These are phyloP conservation scores for Chiloscyllium plagiosum DNA, from an alignment of 2,113 vertebrate species.

Conservation along the genomic window DNA sequence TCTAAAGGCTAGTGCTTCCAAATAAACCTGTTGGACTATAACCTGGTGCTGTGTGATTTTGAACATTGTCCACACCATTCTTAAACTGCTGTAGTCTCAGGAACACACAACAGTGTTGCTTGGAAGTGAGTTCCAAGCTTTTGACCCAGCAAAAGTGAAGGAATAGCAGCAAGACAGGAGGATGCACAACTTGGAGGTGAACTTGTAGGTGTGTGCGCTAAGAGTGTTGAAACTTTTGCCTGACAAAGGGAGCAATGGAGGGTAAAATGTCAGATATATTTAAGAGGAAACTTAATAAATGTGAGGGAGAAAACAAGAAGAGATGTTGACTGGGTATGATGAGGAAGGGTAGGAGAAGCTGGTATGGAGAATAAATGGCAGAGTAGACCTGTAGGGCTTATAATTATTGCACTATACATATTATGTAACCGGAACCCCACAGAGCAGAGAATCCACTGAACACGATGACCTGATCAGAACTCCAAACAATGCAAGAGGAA, in stretches of 20 bases:
- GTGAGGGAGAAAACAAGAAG: neutral
- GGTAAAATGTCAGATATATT: neutral
- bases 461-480: neutral
- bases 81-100: no score
- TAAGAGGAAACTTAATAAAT: neutral
- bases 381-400: neutral
- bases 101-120: no score
- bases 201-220: no score
- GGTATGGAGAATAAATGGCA: neutral
- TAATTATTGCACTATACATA: neutral
- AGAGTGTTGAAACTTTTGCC: no score
- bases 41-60: no score
- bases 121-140: no score
- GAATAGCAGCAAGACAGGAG: no score
- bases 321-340: neutral
- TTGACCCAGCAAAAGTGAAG: no score
- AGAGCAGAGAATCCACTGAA: neutral
- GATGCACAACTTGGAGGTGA: no score
- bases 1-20: no score
- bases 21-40: no score
- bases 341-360: neutral
- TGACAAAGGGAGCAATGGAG: neutral
- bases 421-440: neutral
- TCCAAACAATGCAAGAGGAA: neutral
- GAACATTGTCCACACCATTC: no score